A percentile compares a stretch with the other conserved stretches of the same genome.
Conservation (phyloP, 1,140 invertebrate species). For the Pseudomyrmex sp. region DNA sequence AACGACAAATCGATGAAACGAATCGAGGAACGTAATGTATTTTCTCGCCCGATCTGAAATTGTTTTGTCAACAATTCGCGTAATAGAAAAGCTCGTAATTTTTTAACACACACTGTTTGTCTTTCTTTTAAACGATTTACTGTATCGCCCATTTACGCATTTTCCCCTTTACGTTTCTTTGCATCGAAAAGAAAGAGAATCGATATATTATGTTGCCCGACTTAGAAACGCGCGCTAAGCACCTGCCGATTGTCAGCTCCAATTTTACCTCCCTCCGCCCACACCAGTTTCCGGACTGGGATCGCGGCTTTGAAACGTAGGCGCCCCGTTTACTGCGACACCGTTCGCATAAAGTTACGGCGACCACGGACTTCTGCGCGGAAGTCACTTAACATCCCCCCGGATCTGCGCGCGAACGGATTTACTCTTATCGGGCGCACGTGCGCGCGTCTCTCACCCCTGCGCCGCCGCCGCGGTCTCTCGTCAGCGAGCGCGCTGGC, state of each 20-base stretch:
- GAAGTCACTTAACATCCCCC: constrained; percentile 48
- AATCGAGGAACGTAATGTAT: not conserved
- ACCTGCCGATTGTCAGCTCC: constrained; percentile 51
- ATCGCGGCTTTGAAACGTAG: constrained; percentile 53
- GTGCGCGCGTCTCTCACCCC: constrained; percentile 45
- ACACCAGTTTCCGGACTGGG: constrained; percentile 45
- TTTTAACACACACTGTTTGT: too few relatives aligned
- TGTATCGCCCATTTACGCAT: not conserved
- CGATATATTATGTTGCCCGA: too few relatives aligned
- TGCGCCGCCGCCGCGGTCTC: not conserved
- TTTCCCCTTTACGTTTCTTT: not conserved
- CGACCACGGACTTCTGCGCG: constrained; percentile 14
- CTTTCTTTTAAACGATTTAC: too few relatives aligned
- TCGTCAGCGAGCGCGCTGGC: constrained; percentile 1
- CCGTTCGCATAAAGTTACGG: constrained; percentile 58
- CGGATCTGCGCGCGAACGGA: constrained; percentile 51
- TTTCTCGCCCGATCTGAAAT: not conserved
- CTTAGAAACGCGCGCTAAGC: constrained; percentile 31
- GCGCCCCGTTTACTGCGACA: constrained; percentile 56
- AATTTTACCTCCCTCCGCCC: constrained; percentile 47
- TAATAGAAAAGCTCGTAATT: too few relatives aligned
- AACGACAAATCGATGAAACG: not conserved
- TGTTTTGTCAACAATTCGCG: too few relatives aligned
- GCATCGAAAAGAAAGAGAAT: not conserved
- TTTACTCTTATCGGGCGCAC: constrained; percentile 63